Base-by-base conservation (phyloP, 2,113 vertebrate genomes). In the Theristicus caerulescens region DNA sequence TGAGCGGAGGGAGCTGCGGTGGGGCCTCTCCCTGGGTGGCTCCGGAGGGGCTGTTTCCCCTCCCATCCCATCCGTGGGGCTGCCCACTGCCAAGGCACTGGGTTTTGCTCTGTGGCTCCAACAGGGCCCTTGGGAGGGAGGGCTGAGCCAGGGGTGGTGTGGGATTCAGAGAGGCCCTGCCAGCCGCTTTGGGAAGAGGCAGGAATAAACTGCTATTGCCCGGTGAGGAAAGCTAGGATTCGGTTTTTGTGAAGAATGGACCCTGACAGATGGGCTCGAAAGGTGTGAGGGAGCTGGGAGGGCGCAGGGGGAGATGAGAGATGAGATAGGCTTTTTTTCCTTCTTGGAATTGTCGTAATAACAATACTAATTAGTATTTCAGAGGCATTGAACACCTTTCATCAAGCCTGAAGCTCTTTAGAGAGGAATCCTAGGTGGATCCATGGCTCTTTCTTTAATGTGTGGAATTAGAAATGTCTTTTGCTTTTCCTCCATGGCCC, bases 251-350 rank as follows among this genome's bases (percentile, higher is more conserved):
- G 93, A 91, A 92, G 90, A 89, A 86, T 3, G 7, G 82, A 94
- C 82, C 86, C 85, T 96, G 97, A 73, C 91, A 97, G 97, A 95
- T 96, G 88, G 95, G 44, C 79, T 96, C 65, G 7, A 88, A 96
- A 96, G 93, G 92, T 93, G 85, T 59, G 67, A 74, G 77, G 54
- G 87, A 84, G 59, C 55, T 81, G 80, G 38, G 55, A 74, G 84
- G 47, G 54, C 29, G 6, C 31, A 27, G 11, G 22, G 71, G 52
- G n/a, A 72, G 72, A 70, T 38, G 42, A 94, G 58, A 88, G 79
- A 82, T 2, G 12, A 86, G 79, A 55, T 13, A 59, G 18, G 66
- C 19, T 76, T 72, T 88, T 69, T 47, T 58, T 51, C 32, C 18
- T 59, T 67, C 59, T 88, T 82, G 38, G 61, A 78, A 57, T 82